Evolutionary conservation across 2,888 invertebrate genomes (phyloP), one percentile per base, ranked within the genome.

Genomic region (Dimorphilus gyrociliatus): DNA sequence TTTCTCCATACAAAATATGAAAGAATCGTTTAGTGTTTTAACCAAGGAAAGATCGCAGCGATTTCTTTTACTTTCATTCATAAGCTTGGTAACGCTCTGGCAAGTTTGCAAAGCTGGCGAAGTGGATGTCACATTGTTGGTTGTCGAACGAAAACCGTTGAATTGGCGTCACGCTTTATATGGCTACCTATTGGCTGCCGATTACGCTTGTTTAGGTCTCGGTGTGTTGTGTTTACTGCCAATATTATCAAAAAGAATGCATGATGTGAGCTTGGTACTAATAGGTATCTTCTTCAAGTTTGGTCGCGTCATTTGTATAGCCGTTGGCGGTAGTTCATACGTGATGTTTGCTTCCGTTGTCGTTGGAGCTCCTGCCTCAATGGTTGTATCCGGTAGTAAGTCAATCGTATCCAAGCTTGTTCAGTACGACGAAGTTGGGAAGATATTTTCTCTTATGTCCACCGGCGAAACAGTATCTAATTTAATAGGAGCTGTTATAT

Each of bases 161-260:
- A 44, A 39, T 38, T 59, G 59, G 58, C 38, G 40, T 4, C 44
- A 49, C 30, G 47, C 53, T 1, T 16, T 37, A 25, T 60, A 60
- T 33, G 59, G 57, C 5, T 60, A 56, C 33, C 44, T 60, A 3
- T 35, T 58, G 27, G 54, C 60, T 3, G 34, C 51, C 2, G 59
- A 59, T 40, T 60, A 59, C 38, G 56, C 55, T 2, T 48, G 49
- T 8, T 52, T 60, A 48, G 60, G 58, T 1, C 16, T 56, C 4
- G 49, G 49, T 30, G 44, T 58, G 6, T 41, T 59, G 24, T 32
- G 55, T 13, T 32, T 60, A 1, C 46, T 59, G 8, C 61, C 61
- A 0, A 32, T 59, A 10, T 32, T 59, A 23, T 46, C 55, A 15
- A 39, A 39, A 17, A 34, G 44, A 18, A 29, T 51, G n/a, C 42